Evolutionary conservation across 2,113 vertebrate species (phyloP).

Genomic region (Oenanthe oenanthe): DNA sequence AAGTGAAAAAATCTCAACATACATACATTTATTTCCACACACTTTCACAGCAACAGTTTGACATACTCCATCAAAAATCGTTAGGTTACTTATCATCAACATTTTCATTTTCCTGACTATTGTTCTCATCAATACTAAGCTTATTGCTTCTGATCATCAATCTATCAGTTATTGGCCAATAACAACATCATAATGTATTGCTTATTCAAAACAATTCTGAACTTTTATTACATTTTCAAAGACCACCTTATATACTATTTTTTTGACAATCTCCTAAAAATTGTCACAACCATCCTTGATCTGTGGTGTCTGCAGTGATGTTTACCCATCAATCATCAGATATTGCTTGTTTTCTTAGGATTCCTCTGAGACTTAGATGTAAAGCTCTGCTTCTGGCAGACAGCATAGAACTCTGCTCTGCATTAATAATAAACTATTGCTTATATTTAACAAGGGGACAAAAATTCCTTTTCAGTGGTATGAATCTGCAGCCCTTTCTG

Average conservation of each 20-base stretch:
- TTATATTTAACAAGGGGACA: neutral
- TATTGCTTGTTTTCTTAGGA: neutral
- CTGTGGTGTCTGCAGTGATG: neutral
- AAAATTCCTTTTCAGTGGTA: neutral
- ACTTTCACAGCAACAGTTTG: fast-evolving
- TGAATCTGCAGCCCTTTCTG: neutral
- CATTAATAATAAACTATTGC: neutral
- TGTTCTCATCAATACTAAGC: neutral
- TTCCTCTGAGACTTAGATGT: neutral
- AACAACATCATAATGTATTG: neutral
- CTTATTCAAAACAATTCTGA: neutral
- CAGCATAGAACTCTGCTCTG: neutral
- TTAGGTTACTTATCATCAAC: neutral
- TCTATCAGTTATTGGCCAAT: neutral
- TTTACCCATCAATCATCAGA: neutral
- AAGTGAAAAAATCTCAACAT: neutral
- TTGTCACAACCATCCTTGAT: neutral
- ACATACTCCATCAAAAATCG: neutral
- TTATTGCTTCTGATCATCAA: neutral
- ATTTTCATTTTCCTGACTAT: neutral
- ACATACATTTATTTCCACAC: neutral
- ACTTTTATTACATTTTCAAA: neutral
- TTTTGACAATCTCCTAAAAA: neutral
- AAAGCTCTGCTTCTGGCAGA: neutral
- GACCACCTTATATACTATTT: neutral